These are phyloP conservation scores for Pemphredon lugubris DNA, from an alignment of 2,888 invertebrate genomes.

Conservation along the genomic window DNA sequence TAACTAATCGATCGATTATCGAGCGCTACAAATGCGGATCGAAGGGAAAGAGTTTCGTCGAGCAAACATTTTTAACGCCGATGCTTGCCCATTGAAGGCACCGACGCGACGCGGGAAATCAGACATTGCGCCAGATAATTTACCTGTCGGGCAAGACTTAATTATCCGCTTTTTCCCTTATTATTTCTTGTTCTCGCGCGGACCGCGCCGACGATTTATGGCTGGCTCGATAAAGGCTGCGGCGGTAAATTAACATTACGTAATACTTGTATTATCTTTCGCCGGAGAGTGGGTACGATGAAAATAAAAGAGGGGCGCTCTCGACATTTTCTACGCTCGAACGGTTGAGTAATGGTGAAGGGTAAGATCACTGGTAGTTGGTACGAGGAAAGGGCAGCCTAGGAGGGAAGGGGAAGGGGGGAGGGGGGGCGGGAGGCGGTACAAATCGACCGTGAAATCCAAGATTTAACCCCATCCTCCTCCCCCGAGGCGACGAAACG, in stretches of 20 bases:
- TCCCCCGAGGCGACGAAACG: constrained; percentile 47
- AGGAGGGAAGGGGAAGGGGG: constrained; percentile 2
- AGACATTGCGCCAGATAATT: constrained; percentile 33
- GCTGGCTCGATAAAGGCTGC: constrained; percentile 37
- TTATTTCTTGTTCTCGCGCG: constrained; percentile 35
- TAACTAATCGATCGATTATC: background rate
- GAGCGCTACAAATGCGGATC: background rate
- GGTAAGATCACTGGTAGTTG: constrained; percentile 20
- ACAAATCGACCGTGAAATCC: constrained; percentile 60
- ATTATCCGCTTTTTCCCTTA: constrained; percentile 42
- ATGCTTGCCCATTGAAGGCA: background rate
- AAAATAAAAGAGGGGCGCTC: constrained; percentile 40
- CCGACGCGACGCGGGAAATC: background rate
- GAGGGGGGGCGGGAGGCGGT: constrained; percentile 10
- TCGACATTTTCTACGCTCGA: constrained; percentile 47
- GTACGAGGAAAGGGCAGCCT: background rate
- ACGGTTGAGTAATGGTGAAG: constrained; percentile 42
- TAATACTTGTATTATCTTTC: constrained; percentile 38
- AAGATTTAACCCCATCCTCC: constrained; percentile 58
- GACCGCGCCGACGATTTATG: constrained; percentile 40
- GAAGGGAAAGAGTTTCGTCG: background rate
- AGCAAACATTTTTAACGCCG: background rate
- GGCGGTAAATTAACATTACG: constrained; percentile 47
- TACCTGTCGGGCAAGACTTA: constrained; percentile 26
- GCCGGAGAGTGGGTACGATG: background rate